phyloP scores from a whole-genome alignment of 2,113 vertebrate genomes.

The Rhea pennata region DNA sequence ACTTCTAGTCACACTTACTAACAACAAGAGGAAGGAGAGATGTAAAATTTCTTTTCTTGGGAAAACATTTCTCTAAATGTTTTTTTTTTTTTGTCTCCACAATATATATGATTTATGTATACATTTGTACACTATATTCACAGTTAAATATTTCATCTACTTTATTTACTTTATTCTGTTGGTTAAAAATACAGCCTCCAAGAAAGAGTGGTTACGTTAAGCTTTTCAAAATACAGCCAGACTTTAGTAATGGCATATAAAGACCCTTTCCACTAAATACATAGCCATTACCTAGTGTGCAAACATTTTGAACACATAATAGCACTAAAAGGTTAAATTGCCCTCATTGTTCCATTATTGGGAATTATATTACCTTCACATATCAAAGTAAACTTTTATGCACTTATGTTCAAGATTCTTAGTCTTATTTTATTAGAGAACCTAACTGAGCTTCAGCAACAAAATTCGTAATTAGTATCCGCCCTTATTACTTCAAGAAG shows the following conservation, averaged over 20 bases:
- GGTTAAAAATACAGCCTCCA: background rate
- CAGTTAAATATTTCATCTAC: background rate
- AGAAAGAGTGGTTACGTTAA: background rate
- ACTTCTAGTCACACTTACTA: background rate
- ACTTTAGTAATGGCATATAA: background rate
- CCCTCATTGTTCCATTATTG: background rate
- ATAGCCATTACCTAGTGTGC: background rate
- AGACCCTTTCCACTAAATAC: background rate
- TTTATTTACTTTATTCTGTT: background rate
- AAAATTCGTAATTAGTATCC: slow-evolving; percentile 32
- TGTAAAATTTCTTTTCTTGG: background rate
- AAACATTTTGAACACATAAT: background rate
- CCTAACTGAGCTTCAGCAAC: background rate
- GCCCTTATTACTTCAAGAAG: slow-evolving; percentile 3
- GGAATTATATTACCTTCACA: background rate
- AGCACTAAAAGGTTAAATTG: background rate
- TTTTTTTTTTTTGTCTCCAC: background rate
- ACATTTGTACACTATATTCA: background rate
- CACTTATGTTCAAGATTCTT: background rate
- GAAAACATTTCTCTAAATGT: background rate
- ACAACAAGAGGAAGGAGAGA: background rate
- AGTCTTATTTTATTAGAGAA: background rate
- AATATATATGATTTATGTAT: background rate
- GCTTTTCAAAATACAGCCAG: slow-evolving; percentile 2
- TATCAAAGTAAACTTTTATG: background rate